These are phyloP conservation scores for Drosophila robusta DNA, from an alignment of 2,888 invertebrate species.

Conservation along the genomic window DNA sequence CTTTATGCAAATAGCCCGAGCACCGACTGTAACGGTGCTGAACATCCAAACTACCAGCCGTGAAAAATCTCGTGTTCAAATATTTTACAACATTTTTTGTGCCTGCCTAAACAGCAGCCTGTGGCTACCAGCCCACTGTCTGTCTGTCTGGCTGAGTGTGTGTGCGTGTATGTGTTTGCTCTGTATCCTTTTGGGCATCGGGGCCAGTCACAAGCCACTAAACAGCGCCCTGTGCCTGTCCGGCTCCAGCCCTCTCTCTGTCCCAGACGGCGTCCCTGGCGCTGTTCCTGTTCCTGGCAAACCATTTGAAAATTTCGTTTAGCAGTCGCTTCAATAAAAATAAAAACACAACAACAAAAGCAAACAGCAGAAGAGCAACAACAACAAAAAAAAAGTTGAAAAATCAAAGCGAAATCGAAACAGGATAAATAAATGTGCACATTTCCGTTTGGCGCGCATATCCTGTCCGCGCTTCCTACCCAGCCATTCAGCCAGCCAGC, in stretches of 20 bases:
- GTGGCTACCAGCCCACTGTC: constrained; percentile 20
- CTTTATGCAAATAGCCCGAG: constrained; percentile 67
- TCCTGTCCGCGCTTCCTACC: constrained; percentile 76
- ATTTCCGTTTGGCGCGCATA: constrained; percentile 78
- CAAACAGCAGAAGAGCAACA: constrained; percentile 11
- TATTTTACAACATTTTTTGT: constrained; percentile 80
- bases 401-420: constrained; percentile 81
- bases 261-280: constrained; percentile 14
- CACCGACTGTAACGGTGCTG: constrained; percentile 71
- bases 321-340: constrained; percentile 47
- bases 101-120: constrained; percentile 66
- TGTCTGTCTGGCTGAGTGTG: background rate
- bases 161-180: constrained; percentile 1
- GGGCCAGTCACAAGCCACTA: constrained; percentile 65
- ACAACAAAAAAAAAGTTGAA: constrained; percentile 42
- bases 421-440: constrained; percentile 82
- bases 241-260: constrained; percentile 8
- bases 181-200: constrained; percentile 25
- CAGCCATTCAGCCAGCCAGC: constrained; percentile 20
- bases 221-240: constrained; percentile 47
- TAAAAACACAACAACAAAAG: constrained; percentile 23
- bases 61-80: constrained; percentile 81
- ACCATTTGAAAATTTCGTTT: constrained; percentile 81
- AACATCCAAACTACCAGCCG: constrained; percentile 81
- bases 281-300: constrained; percentile 59